phyloP scores from a whole-genome alignment of 1,140 invertebrate species.

The Thaumatotibia leucotreta region DNA sequence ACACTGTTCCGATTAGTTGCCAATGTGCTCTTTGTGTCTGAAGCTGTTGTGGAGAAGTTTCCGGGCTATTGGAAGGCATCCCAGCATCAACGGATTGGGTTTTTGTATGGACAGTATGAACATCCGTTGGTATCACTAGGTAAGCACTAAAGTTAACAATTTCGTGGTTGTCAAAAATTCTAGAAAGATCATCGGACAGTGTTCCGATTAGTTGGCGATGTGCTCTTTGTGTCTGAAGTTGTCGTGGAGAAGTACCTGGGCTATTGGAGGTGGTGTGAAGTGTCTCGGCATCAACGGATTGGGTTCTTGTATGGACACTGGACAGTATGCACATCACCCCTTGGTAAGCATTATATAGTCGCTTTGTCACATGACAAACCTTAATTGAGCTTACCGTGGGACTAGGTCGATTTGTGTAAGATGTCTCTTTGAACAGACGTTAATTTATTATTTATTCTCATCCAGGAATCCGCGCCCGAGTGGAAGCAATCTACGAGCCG shows the following conservation, averaged over 20 bases:
- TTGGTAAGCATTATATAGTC: too few species aligned
- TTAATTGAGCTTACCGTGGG: too few species aligned
- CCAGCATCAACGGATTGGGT: slow-evolving; percentile 95
- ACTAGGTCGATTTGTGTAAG: too few species aligned
- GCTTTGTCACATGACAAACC: too few species aligned
- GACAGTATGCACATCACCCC: slow-evolving; percentile 91
- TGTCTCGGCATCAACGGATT: slow-evolving; percentile 94
- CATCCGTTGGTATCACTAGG: slow-evolving; percentile 95
- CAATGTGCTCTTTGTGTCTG: slow-evolving; percentile 98
- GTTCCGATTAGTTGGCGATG: slow-evolving; percentile 98
- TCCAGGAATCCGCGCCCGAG: slow-evolving; percentile 90
- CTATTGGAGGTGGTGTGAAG: slow-evolving; percentile 98
- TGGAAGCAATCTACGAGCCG: slow-evolving; percentile 98
- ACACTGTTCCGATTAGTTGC: slow-evolving; percentile 97
- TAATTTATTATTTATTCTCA: too few species aligned
- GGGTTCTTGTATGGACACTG: slow-evolving; percentile 98
- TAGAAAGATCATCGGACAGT: slow-evolving; percentile 92
- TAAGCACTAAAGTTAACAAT: too few species aligned
- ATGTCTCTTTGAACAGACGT: too few species aligned
- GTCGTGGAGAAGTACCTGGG: slow-evolving; percentile 97
- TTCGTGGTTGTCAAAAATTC: too few species aligned
- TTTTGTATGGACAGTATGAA: slow-evolving; percentile 96
- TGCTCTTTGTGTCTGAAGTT: slow-evolving; percentile 97
- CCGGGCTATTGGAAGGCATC: slow-evolving; percentile 97
- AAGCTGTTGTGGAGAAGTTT: slow-evolving; percentile 95